Conservation (phyloP, 2,797 vertebrate species). For the Neostethus bicornis region DNA sequence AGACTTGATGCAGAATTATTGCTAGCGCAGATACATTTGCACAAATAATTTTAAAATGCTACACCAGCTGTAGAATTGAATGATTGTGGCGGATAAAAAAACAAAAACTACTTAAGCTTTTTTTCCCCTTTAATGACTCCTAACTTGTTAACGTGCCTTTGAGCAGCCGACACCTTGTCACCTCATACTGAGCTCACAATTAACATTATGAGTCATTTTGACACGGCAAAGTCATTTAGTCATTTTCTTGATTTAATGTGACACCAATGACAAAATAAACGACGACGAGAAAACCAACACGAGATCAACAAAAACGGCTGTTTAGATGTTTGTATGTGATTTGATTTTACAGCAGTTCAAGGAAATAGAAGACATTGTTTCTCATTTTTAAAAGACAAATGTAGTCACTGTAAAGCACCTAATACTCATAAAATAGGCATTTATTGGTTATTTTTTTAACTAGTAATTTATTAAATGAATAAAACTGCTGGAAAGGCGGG, state of each 20-base stretch:
- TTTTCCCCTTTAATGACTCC: slow-evolving; percentile 52
- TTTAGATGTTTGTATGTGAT: slow-evolving; percentile 11
- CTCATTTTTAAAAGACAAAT: slow-evolving; percentile 15
- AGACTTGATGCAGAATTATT: slow-evolving; percentile 11
- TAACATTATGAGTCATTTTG: slow-evolving; percentile 67
- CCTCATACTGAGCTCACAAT: slow-evolving; percentile 66
- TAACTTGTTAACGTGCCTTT: slow-evolving; percentile 56
- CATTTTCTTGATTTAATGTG: slow-evolving; percentile 62
- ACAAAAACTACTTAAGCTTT: slow-evolving; percentile 19
- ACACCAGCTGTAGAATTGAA: slow-evolving; percentile 24
- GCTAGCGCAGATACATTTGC: slow-evolving; percentile 15
- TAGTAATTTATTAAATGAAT: too few relatives aligned
- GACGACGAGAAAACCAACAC: slow-evolving; percentile 44
- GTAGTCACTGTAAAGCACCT: too few relatives aligned
- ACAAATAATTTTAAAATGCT: slow-evolving; percentile 10
- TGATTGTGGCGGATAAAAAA: slow-evolving; percentile 33
- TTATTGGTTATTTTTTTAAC: too few relatives aligned
- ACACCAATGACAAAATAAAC: slow-evolving; percentile 51
- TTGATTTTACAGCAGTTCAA: slow-evolving; percentile 15
- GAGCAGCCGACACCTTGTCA: slow-evolving; percentile 68
- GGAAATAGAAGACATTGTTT: background rate
- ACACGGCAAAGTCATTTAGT: slow-evolving; percentile 65
- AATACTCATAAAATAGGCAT: too few relatives aligned
- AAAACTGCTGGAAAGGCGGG: too few relatives aligned
- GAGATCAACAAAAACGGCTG: slow-evolving; percentile 35